Evolutionary conservation across 2,797 vertebrate genomes (phyloP), one percentile per base, ranked within the genome.

Genomic region (Cyclopterus lumpus): DNA sequence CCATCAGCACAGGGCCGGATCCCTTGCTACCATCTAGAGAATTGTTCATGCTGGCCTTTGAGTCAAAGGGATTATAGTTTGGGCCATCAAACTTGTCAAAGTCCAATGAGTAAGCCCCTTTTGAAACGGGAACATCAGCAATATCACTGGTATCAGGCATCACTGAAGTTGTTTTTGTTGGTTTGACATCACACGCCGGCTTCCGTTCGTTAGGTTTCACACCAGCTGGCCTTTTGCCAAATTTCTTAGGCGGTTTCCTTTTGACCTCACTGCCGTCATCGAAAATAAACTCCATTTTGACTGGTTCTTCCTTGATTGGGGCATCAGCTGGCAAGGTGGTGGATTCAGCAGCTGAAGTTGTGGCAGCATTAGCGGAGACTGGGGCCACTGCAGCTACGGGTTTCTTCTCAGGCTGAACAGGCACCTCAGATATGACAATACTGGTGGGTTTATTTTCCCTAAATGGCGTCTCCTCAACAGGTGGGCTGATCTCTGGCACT

Each of bases 211-310:
- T 91, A 6, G 94, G 59, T 59, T 94, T 96, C 40, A 89, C 68
- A 71, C 89, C 87, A 22, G 89, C 54, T 8, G 91, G 84, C 73
- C 89, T 94, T 88, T 93, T 94, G 28, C 95, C 94, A 24, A 95
- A 89, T 65, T 81, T 95, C 87, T 92, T 95, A 1, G 91, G 95
- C 1, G 89, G 93, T 38, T 94, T 96, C 75, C 30, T 69, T 82
- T 87, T 87, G 64, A 93, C 74, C 40, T 92, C 59, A 0, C 32
- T 11, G 0, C 79, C 80, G 8, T 95, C 94, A 1, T 91, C 89
- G 32, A 97, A 96, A 75, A 95, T 95, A 82, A 97, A 96, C 84
- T 97, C 97, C 1, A 97, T 89, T 79, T 93, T 94, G 59, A 96
- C 4, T 0, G 94, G 88, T 67, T 72, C 90, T 2, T 79, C 67